Base-by-base conservation (phyloP, 1,140 invertebrate genomes). In the Mactra quadrangularis region DNA sequence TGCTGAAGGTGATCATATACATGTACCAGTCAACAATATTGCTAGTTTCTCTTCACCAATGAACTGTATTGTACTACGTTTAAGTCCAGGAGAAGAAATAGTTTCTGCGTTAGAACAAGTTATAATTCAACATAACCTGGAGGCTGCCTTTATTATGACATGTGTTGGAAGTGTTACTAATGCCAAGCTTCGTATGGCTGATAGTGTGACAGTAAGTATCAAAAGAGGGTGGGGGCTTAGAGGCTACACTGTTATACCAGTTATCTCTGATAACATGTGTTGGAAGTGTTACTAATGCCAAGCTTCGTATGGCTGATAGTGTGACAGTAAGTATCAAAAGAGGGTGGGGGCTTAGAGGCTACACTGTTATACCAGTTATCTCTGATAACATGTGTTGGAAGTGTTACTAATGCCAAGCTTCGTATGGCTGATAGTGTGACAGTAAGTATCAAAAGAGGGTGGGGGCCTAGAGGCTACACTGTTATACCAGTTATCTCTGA, bases 141-240 rank as follows among this genome's bases (percentile, higher is more conserved):
- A 87, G n/a, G 89, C 93, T 25, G 92, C 90, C 22, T 93, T 93
- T 82, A 85, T 94, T n/a, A 70, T 94, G 50, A 92, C 92, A 13
- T 93, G 93, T 88, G 91, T 91, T 62, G 93, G 93, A 6, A 94
- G 93, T 86, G 87, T 94, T n/a, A 91, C 88, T 9, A 89, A 88
- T 57, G 92, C 91, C 6, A 93, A 85, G 0, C 87, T 94, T 13
- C 88, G 93, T n/a, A 90, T 93, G 85, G 93, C 93, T 13, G 68
- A 87, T 60, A 77, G 81, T n/a, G 38, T 60, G 0, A 75, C 70
- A 9, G 87, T 89, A 83, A 78, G 85, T 15, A 70, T 29, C 22
- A 41, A 41, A n/a, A n/a, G n/a, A n/a, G n/a, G n/a, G n/a, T n/a
- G n/a, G n/a, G n/a, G n/a, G n/a, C 47, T n/a, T n/a, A 50, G 11